phyloP scores from a whole-genome alignment of 2,113 vertebrate species.

The Bubo scandiacus region DNA sequence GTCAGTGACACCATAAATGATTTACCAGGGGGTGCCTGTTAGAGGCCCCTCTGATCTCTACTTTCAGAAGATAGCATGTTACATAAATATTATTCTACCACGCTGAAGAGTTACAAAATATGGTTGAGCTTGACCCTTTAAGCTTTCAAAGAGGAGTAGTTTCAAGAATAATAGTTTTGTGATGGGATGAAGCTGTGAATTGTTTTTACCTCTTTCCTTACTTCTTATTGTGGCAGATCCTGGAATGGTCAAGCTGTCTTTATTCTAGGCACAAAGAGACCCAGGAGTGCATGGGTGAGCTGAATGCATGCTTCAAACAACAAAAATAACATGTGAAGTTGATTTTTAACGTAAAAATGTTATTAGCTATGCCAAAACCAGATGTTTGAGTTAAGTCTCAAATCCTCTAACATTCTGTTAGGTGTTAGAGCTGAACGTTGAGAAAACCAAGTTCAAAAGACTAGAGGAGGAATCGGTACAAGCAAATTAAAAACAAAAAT shows the following conservation, averaged over 20 bases:
- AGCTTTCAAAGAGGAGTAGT: background rate
- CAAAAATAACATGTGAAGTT: conserved; percentile 3
- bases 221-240: background rate
- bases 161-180: background rate
- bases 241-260: background rate
- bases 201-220: background rate
- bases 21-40: background rate
- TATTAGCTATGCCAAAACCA: conserved; percentile 10
- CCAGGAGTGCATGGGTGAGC: background rate
- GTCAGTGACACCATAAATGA: background rate
- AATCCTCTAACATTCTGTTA: conserved; percentile 26
- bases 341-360: background rate
- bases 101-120: background rate
- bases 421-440: conserved; percentile 24
- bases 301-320: conserved; percentile 9
- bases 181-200: background rate
- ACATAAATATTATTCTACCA: background rate
- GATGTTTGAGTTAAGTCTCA: conserved; percentile 16
- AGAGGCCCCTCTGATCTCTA: background rate
- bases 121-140: background rate
- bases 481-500: conserved; percentile 17
- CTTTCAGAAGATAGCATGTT: background rate
- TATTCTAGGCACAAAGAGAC: background rate
- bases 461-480: background rate
- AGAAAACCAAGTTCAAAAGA: background rate